phyloP scores from a whole-genome alignment of 1,140 invertebrate species.

The Pomacea maculata region DNA sequence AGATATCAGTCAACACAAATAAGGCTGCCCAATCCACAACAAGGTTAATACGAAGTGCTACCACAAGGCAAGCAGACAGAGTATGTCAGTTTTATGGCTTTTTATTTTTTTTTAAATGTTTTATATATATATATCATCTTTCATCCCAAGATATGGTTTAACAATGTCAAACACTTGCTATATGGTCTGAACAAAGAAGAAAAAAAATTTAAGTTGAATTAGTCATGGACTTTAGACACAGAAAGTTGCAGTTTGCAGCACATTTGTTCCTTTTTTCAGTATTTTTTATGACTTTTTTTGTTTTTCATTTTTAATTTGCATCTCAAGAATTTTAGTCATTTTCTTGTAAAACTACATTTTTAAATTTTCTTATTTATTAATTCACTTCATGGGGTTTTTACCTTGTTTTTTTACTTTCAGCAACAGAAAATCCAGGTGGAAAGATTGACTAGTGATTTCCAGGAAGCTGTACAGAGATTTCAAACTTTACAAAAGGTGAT shows the following conservation, averaged over 20 bases:
- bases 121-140: too few species aligned
- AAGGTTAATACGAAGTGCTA: slow-evolving; percentile 72
- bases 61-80: slow-evolving; percentile 33
- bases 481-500: slow-evolving; percentile 80
- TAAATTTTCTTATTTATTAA: background rate
- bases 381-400: background rate
- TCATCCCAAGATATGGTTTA: too few species aligned
- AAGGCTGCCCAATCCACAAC: slow-evolving; percentile 78
- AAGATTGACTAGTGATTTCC: slow-evolving; percentile 82
- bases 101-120: background rate
- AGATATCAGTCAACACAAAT: slow-evolving; percentile 81
- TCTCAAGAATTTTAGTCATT: background rate
- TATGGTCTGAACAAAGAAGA: background rate
- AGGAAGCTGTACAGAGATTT: slow-evolving; percentile 81
- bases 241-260: background rate
- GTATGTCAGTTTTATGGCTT: slow-evolving; percentile 26
- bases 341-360: background rate
- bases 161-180: too few species aligned
- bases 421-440: slow-evolving; percentile 84
- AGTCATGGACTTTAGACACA: background rate
- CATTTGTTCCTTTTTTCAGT: background rate
- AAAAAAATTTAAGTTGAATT: background rate
- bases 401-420: slow-evolving; percentile 55
- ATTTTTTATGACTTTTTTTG: background rate
- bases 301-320: background rate